These are phyloP conservation scores for Solea solea DNA, from an alignment of 2,113 vertebrate species.

Conservation along the genomic window DNA sequence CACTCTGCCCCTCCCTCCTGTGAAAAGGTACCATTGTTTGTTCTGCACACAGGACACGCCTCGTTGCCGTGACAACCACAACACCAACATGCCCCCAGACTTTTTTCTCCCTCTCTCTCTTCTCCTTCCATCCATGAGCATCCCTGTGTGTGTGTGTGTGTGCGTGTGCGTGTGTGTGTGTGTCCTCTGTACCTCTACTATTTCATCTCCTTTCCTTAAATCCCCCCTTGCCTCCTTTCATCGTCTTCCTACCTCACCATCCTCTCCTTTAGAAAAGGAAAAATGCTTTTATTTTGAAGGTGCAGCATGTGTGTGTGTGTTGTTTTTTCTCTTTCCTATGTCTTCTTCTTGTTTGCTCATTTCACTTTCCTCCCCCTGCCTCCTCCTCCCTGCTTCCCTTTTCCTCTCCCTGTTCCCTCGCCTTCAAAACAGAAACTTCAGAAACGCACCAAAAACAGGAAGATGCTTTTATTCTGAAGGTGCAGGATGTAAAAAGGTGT, in stretches of 20 bases:
- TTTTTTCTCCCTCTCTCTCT: not conserved
- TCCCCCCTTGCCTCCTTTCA: too few relatives aligned
- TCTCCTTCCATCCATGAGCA: constrained; percentile 65
- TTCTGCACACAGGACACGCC: constrained; percentile 94
- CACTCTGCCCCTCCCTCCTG: constrained; percentile 38
- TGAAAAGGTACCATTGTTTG: constrained; percentile 95
- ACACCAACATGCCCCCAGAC: constrained; percentile 62
- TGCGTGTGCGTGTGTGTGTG: constrained; percentile 5
- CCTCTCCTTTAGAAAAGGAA: too few relatives aligned
- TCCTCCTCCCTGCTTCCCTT: not conserved
- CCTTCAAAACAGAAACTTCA: not conserved
- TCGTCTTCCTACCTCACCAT: too few relatives aligned
- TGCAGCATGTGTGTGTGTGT: not conserved
- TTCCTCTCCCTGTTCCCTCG: not conserved
- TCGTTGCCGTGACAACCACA: constrained; percentile 86
- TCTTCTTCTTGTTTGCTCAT: not conserved
- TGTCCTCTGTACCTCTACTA: too few relatives aligned
- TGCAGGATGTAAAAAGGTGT: not conserved
- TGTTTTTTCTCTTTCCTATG: too few relatives aligned
- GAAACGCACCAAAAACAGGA: too few relatives aligned
- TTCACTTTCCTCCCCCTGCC: not conserved
- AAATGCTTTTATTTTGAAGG: too few relatives aligned
- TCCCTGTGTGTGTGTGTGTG: constrained; percentile 60
- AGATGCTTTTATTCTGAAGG: too few relatives aligned
- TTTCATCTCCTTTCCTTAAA: too few relatives aligned